A percentile compares a stretch with the other conserved stretches of the same genome.
Conservation (phyloP, 2,113 vertebrate species). For the Protobothrops mucrosquamatus region DNA sequence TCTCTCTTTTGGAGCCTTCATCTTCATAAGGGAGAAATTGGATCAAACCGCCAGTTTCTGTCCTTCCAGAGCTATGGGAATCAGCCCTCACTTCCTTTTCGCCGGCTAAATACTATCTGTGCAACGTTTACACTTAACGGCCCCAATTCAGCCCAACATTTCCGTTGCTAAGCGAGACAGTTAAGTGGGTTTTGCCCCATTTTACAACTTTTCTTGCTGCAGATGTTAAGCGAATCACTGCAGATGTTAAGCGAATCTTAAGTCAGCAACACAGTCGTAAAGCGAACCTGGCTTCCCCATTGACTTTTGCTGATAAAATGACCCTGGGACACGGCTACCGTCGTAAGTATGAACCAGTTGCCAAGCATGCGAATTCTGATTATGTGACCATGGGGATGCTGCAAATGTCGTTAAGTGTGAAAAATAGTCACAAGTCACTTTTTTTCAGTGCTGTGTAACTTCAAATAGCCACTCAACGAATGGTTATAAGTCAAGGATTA, state of each 20-base stretch:
- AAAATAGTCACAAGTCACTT: background rate
- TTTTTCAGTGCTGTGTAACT: background rate
- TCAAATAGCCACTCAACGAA: background rate
- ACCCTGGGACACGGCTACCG: background rate
- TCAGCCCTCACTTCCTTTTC: too few species aligned
- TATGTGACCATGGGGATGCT: background rate
- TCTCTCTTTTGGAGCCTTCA: too few species aligned
- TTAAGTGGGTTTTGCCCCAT: background rate
- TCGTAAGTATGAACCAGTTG: background rate
- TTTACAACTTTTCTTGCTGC: background rate
- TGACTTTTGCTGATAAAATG: background rate
- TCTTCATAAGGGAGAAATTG: too few species aligned
- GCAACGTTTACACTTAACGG: too few species aligned
- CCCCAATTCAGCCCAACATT: too few species aligned
- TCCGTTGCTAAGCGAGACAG: too few species aligned
- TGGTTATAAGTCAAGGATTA: too few species aligned
- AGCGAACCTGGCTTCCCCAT: background rate
- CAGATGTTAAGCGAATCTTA: too few species aligned
- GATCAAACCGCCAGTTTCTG: too few species aligned
- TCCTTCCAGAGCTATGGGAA: too few species aligned
- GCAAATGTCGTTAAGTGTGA: too few species aligned
- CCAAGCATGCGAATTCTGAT: background rate
- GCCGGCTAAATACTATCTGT: too few species aligned
- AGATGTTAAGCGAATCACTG: background rate
- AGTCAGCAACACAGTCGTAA: background rate